These are phyloP conservation scores for Cenopis cana DNA, from an alignment of 2,888 invertebrate species.

Conservation along the genomic window DNA sequence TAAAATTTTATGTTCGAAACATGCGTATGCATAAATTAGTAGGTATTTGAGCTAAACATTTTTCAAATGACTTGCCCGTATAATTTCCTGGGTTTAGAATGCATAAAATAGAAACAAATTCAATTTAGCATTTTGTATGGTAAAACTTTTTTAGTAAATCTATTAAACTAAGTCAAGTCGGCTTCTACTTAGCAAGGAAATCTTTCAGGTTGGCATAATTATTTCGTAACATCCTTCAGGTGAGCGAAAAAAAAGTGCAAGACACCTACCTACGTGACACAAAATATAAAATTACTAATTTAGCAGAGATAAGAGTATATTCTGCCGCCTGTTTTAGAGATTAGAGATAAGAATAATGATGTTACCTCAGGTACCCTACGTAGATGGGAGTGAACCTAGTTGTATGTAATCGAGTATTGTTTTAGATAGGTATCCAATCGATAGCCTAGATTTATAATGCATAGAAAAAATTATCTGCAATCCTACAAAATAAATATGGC, in stretches of 20 bases:
- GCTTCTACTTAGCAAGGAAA: neutral
- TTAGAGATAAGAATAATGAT: neutral
- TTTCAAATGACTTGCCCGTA: neutral
- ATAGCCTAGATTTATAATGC: neutral
- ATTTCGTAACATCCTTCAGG: too few species aligned
- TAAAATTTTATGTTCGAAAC: slow-evolving; percentile 5
- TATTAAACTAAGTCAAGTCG: too few species aligned
- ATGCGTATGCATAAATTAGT: slow-evolving; percentile 20
- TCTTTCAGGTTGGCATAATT: neutral
- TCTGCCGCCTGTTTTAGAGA: neutral
- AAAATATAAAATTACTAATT: neutral
- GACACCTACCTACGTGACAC: neutral
- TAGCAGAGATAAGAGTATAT: neutral
- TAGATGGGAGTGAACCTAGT: neutral
- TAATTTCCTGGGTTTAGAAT: neutral
- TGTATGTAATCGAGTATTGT: neutral
- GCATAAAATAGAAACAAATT: neutral
- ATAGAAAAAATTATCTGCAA: too few species aligned
- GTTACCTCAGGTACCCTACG: neutral
- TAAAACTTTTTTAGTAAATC: too few species aligned
- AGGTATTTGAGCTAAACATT: neutral
- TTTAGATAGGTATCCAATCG: neutral
- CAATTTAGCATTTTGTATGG: too few species aligned
- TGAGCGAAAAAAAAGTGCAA: neutral
- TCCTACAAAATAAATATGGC: too few species aligned